Evolutionary conservation across 2,797 vertebrate species (phyloP), one percentile per base, ranked within the genome.

Genomic region (Chaunax sp.): DNA sequence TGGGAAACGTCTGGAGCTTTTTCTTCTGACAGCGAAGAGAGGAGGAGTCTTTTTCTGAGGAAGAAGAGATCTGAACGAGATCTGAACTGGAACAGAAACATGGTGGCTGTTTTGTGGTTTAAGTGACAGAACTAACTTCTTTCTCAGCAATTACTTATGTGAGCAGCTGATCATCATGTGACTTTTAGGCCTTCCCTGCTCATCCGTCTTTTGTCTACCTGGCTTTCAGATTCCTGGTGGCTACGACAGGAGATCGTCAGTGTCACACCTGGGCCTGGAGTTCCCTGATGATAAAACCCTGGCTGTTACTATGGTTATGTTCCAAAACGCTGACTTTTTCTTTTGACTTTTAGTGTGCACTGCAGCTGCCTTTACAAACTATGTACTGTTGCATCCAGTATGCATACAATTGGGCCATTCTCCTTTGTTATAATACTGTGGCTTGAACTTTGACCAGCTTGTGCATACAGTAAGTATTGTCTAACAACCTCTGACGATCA

Each of bases 41-140:
- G 20, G 35, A 20, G 3, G 2, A 13, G 20, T 19, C 15, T 53
- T 19, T 18, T 54, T 64, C 43, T 14, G 28, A 69, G 74, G 78
- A 89, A 87, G 84, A 65, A 22, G 14, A 44, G 63, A 26, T 66
- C 15, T 33, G 43, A 57, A 35, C 1, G 0, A 56, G 57, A 20
- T 63, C 18, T 46, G 33, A 68, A 63, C 50, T 28, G 28, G 4
- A 46, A 58, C 18, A 40, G 75, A 77, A 76, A 46, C n/a, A 2
- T 6, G 1, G 38, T 25, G 6, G 50, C 3, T 6, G 43, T 63
- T 5, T 41, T 49, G 60, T 44, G 52, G 66, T 6, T 51, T 11
- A 50, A 2, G 57, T 37, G 52, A 67, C 28, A 58, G 53, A 49
- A 57, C 45, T 1, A 33, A 0, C 4, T 14, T 18, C 3, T 25